Base-by-base conservation (phyloP, 2,797 vertebrate species). In the Rhinophrynus dorsalis region DNA sequence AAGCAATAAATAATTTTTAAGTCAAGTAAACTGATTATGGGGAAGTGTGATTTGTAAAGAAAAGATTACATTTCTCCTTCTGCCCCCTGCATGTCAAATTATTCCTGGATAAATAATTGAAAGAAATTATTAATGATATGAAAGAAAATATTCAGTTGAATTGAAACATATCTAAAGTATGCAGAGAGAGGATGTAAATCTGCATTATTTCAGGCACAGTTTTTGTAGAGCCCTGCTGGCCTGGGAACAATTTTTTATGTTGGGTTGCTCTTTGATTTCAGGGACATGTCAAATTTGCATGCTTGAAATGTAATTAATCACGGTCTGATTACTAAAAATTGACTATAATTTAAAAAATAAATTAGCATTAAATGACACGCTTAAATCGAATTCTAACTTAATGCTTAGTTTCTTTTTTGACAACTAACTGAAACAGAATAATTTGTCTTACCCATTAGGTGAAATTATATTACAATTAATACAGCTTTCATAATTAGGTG, bases 351-450 rank as follows among this genome's bases (percentile, higher is more conserved):
- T 81, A 61, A 88, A 86, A 85, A 83, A 85, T 37, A 68, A 83
- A 87, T 88, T 84, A 86, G 69, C 83, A 85, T 84, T 77, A 85
- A 85, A 84, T 82, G 79, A 77, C 77, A 84, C 83, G 68, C 82
- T 83, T 85, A 82, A 81, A 83, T 85, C 78, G 86, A 85, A 82
- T 83, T 83, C 78, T 79, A 77, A 81, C 79, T 78, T 71, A 75
- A 70, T 78, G 62, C 63, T 83, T 76, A 78, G 82, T 86, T 86
- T 77, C 65, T 75, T 78, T 82, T 80, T 87, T 76, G 77, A 83
- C 80, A 83, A 86, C 45, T 76, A 13, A 3, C n/a, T 13, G 58
- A 63, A 62, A 59, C 24, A 24, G 12, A 30, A 61, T 64, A 51
- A 58, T 77, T 74, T 62, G 58, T 1, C 26, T 13, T 56, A 51